These are phyloP conservation scores for Deilephila porcellus DNA, from an alignment of 2,888 invertebrate genomes.

Conservation along the genomic window DNA sequence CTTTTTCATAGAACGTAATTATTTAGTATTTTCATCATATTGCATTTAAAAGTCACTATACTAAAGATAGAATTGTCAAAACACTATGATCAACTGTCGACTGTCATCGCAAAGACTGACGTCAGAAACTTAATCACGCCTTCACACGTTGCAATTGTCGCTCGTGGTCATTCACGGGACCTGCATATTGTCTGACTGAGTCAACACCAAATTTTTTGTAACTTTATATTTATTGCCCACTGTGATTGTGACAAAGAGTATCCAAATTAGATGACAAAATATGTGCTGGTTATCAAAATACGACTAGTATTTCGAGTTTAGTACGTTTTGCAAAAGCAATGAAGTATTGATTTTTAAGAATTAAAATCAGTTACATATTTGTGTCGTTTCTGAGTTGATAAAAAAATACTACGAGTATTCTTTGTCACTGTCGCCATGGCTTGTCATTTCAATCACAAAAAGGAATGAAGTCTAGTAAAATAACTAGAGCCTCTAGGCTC, in stretches of 20 bases:
- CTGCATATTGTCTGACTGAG: constrained; percentile 74
- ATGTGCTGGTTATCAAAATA: background rate
- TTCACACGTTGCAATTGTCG: background rate
- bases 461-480: background rate
- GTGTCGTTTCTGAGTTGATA: background rate
- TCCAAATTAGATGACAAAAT: background rate
- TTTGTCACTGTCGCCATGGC: background rate
- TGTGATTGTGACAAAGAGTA: background rate
- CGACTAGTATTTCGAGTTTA: background rate
- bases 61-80: no score
- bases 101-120: background rate
- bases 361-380: background rate
- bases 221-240: constrained; percentile 6
- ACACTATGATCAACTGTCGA: background rate
- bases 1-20: no score
- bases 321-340: no score
- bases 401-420: no score
- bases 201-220: constrained; percentile 74
- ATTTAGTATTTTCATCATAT: no score
- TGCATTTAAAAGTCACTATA: background rate
- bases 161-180: constrained; percentile 59
- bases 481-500: no score
- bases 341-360: no score
- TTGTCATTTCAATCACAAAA: constrained; percentile 8
- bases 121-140: background rate